Conservation (phyloP, 1,140 invertebrate species). For the Megathymus violae region DNA sequence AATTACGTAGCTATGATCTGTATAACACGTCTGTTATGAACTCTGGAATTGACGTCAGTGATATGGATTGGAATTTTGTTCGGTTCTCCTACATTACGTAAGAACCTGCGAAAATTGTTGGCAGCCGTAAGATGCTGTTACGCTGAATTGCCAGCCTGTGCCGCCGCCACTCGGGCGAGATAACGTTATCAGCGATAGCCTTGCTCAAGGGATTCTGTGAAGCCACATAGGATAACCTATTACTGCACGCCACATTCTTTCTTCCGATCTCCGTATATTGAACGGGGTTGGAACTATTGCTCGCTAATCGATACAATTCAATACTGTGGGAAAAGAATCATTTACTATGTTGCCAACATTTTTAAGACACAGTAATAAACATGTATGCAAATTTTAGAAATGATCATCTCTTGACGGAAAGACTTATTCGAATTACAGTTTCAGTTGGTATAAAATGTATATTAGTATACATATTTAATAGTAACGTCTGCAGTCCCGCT, state of each 20-base stretch:
- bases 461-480: constrained; percentile 15
- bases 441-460: constrained; percentile 4
- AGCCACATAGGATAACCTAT: constrained; percentile 55
- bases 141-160: constrained; percentile 42
- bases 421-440: background rate
- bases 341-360: no score
- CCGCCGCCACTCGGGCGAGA: constrained; percentile 57
- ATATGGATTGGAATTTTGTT: constrained; percentile 1
- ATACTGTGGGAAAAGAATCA: no score
- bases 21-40: no score
- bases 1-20: no score
- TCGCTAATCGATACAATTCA: background rate
- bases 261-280: constrained; percentile 6
- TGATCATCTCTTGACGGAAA: background rate
- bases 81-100: constrained; percentile 29
- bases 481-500: constrained; percentile 19
- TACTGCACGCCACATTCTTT: constrained; percentile 43
- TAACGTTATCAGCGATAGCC: constrained; percentile 81
- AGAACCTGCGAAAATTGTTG: constrained; percentile 26
- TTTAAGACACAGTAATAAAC: no score
- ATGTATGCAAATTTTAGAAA: background rate
- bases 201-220: constrained; percentile 73
- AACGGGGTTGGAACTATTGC: background rate
- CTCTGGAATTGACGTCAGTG: constrained; percentile 4
- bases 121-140: constrained; percentile 41